A percentile compares a stretch with the other conserved stretches of the same genome.
These are phyloP conservation scores for Hystrix cristata DNA, from an alignment of 2,113 vertebrate genomes.

Conservation along the genomic window DNA sequence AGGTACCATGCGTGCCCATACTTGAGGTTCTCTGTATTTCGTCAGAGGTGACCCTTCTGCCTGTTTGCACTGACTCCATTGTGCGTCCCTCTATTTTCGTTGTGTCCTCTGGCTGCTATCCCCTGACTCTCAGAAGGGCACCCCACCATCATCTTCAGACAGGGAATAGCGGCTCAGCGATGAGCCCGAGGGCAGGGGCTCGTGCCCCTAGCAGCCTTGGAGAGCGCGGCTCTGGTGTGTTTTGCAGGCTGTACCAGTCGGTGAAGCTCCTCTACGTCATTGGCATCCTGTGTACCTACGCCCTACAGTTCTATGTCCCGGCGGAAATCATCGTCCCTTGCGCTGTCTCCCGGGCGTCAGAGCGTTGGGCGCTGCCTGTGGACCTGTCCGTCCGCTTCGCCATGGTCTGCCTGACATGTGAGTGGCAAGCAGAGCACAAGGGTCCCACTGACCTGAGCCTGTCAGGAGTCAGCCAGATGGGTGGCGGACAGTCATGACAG, in stretches of 20 bases:
- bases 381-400: constrained; percentile 91
- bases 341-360: constrained; percentile 84
- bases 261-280: constrained; percentile 96
- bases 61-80: background rate
- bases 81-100: background rate
- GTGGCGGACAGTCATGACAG: background rate
- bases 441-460: background rate
- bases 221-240: background rate
- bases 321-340: constrained; percentile 95
- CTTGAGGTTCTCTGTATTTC: background rate
- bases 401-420: constrained; percentile 95
- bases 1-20: background rate
- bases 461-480: background rate
- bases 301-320: constrained; percentile 97
- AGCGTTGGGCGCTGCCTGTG: constrained; percentile 88
- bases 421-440: constrained; percentile 83
- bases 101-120: background rate
- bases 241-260: constrained; percentile 94
- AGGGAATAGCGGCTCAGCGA: background rate
- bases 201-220: background rate
- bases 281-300: constrained; percentile 96
- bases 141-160: background rate
- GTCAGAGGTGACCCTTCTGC: background rate
- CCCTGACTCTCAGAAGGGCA: background rate
- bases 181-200: background rate